Evolutionary conservation across 1,140 invertebrate species (phyloP).

Genomic region (Ephestia elutella): DNA sequence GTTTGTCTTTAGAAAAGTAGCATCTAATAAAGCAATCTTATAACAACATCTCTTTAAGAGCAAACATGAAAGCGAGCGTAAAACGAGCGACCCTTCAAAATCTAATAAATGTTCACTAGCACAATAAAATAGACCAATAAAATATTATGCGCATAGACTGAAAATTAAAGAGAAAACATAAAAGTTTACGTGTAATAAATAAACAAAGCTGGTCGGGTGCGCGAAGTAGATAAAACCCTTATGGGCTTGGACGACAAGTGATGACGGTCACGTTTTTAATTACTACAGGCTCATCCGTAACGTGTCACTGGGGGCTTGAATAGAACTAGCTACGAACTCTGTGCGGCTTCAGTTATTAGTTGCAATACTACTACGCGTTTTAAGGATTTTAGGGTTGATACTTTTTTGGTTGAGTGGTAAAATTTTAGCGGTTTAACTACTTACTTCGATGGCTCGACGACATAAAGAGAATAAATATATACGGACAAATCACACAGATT

Average conservation of each 20-base stretch:
- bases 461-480: too few species aligned
- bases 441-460: too few species aligned
- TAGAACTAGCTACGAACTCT: slow-evolving; percentile 10
- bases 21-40: too few species aligned
- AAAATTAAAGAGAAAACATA: slow-evolving; percentile 28
- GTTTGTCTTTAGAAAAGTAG: too few species aligned
- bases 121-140: slow-evolving; percentile 41
- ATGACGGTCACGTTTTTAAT: slow-evolving; percentile 73
- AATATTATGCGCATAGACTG: slow-evolving; percentile 27
- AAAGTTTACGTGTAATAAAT: slow-evolving; percentile 46
- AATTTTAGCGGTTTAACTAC: too few species aligned
- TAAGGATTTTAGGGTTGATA: background rate
- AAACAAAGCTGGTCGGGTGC: slow-evolving; percentile 53
- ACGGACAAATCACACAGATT: too few species aligned
- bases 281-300: slow-evolving; percentile 57
- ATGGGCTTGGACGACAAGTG: slow-evolving; percentile 54
- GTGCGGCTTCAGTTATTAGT: background rate
- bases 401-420: too few species aligned
- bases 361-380: background rate
- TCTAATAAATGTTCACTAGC: slow-evolving; percentile 43
- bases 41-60: background rate
- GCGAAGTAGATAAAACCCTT: slow-evolving; percentile 60
- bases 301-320: slow-evolving; percentile 38
- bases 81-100: slow-evolving; percentile 28
- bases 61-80: background rate